Conservation (phyloP, 2,888 invertebrate species). For the Xanthorhoe spadicearia region DNA sequence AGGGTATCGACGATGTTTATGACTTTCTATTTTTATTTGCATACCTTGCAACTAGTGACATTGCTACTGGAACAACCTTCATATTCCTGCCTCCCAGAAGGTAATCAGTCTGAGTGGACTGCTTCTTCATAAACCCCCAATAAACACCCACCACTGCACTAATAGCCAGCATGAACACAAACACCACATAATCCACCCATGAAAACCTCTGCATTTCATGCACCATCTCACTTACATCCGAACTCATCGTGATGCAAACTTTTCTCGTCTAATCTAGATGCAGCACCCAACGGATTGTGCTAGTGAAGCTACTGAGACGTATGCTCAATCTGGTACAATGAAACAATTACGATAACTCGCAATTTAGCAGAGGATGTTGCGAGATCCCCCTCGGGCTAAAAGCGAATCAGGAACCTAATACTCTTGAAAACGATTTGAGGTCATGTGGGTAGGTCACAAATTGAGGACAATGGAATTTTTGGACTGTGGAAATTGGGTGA, state of each 20-base stretch:
- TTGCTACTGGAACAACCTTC: conserved; percentile 92
- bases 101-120: conserved; percentile 87
- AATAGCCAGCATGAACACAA: conserved; percentile 89
- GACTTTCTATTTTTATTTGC: conserved; percentile 18
- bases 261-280: conserved; percentile 6
- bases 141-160: conserved; percentile 93
- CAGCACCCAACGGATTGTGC: conserved; percentile 58
- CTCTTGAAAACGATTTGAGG: conserved; percentile 46
- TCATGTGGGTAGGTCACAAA: conserved; percentile 40
- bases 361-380: conserved; percentile 84
- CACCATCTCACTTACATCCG: conserved; percentile 78
- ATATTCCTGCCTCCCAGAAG: conserved; percentile 92
- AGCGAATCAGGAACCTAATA: conserved; percentile 70
- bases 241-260: conserved; percentile 54
- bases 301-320: conserved; percentile 60
- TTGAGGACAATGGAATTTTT: conserved; percentile 18
- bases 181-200: conserved; percentile 91
- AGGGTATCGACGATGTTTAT: too few relatives aligned
- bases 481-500: neutral
- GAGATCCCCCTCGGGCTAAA: conserved; percentile 75
- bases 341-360: conserved; percentile 85
- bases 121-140: conserved; percentile 90
- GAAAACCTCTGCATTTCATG: conserved; percentile 87
- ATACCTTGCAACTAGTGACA: conserved; percentile 94
- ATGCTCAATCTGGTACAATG: conserved; percentile 80